Base-by-base conservation (phyloP, 1,140 invertebrate genomes). In the Oscheius sp. region DNA sequence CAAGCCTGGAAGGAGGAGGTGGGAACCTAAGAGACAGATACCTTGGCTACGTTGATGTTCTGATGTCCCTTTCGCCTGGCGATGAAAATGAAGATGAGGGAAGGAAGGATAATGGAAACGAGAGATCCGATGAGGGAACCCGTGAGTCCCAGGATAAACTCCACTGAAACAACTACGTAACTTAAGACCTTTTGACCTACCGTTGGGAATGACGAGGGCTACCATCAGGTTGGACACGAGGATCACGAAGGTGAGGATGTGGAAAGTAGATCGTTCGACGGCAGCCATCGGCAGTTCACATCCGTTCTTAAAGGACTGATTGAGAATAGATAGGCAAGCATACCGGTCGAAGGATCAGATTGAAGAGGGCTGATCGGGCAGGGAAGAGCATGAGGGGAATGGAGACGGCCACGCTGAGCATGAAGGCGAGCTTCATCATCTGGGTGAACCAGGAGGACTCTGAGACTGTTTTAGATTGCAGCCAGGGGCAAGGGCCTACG, bases 341-440 rank as follows among this genome's bases (percentile, higher is more conserved):
- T 88, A 94, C 93, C 88, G 91, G 90, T 83, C 90, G 89, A 85
- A 91, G 95, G 0, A 97, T 84, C 59, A 97, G 88, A 0, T 94
- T 97, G 86, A 95, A 92, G 2, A 98, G 86, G 85, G 93, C 95
- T 3, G 92, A 92, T 73, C 95, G 87, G 84, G 94, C 97, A 10
- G 95, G 95, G 87, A 96, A 97, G 84, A 98, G 92, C 66, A 96
- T 92, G 64, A 98, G 87, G 13, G 95, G 95, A 87, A 97, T 96
- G 84, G 93, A 95, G 80, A 96, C 91, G 23, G 93, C 93, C 42
- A 97, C 89, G 0, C 94, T 97, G 55, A 96, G 87, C 1, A 97
- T 91, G 88, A 98, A 97, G 32, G 93, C 92, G 75, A 96, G 87
- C 88, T 95, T 94, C 74, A 95, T 93, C 32, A 92, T 87, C 85